Evolutionary conservation across 2,113 vertebrate species (phyloP).

Genomic region (Gambusia holbrooki): DNA sequence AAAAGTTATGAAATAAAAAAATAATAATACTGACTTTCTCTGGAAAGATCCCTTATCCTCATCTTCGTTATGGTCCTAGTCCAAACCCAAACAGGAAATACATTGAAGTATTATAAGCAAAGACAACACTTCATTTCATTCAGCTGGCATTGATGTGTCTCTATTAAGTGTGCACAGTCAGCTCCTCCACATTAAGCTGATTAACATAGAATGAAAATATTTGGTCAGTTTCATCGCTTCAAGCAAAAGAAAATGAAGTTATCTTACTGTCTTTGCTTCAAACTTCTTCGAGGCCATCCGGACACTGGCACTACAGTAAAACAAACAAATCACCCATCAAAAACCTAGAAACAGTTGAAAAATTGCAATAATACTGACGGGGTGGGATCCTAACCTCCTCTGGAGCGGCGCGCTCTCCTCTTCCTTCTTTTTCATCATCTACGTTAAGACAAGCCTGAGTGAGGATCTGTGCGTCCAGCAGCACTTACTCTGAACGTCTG

Average conservation of each 20-base stretch:
- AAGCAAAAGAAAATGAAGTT: neutral
- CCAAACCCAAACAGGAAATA: constrained; percentile 18
- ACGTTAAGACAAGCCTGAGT: neutral
- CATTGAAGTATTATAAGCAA: neutral
- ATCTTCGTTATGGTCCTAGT: constrained; percentile 63
- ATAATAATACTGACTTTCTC: constrained; percentile 73
- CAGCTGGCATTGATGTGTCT: neutral
- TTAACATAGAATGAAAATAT: neutral
- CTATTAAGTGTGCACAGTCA: neutral
- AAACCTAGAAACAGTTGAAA: neutral
- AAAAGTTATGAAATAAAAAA: too few species aligned
- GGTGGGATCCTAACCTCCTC: constrained; percentile 67
- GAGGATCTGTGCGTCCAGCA: neutral
- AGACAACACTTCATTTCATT: neutral
- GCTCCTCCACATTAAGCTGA: neutral
- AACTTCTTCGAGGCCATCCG: constrained; percentile 67
- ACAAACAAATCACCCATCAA: neutral
- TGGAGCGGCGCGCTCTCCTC: constrained; percentile 69
- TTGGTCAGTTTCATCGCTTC: neutral
- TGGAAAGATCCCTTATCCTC: constrained; percentile 71
- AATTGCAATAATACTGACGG: neutral
- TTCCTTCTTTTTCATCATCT: constrained; percentile 79
- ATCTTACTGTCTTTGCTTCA: constrained; percentile 69
- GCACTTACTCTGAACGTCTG: neutral
- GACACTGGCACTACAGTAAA: constrained; percentile 74